These are phyloP conservation scores for Bursaphelenchus mucronatus DNA, from an alignment of 1,140 invertebrate species.

Conservation along the genomic window DNA sequence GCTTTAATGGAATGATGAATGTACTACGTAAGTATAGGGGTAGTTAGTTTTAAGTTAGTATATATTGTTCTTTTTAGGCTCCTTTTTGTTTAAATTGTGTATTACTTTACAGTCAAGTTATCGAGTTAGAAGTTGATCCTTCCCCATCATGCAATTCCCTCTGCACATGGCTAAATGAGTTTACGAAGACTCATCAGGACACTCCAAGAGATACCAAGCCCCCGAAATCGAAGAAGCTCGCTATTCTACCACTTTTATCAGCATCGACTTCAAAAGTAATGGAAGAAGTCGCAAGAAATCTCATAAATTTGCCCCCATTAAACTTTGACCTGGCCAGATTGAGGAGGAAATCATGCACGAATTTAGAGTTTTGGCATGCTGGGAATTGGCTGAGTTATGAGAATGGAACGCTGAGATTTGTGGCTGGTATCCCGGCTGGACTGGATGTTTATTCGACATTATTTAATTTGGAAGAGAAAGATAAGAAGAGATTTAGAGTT, in stretches of 20 bases:
- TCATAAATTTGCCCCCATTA: neutral
- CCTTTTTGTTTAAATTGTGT: no score
- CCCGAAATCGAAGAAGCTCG: neutral
- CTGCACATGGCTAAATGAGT: no score
- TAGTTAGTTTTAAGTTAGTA: no score
- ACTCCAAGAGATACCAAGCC: neutral
- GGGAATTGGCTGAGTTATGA: neutral
- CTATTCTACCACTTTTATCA: neutral
- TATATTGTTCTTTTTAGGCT: no score
- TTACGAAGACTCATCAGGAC: no score
- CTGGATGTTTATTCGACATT: neutral
- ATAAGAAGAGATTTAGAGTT: conserved; percentile 11
- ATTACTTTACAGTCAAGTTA: no score
- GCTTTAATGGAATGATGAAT: neutral
- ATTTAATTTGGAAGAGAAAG: neutral
- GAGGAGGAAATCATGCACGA: neutral
- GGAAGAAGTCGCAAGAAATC: neutral
- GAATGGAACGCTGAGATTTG: neutral
- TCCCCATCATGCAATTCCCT: no score
- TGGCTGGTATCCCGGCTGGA: conserved; percentile 10
- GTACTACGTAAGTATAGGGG: neutral
- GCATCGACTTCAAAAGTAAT: neutral
- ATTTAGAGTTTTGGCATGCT: neutral
- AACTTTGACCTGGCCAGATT: neutral
- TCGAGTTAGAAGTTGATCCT: no score